Conservation (phyloP, 2,797 vertebrate genomes). For the Mus caroli region DNA sequence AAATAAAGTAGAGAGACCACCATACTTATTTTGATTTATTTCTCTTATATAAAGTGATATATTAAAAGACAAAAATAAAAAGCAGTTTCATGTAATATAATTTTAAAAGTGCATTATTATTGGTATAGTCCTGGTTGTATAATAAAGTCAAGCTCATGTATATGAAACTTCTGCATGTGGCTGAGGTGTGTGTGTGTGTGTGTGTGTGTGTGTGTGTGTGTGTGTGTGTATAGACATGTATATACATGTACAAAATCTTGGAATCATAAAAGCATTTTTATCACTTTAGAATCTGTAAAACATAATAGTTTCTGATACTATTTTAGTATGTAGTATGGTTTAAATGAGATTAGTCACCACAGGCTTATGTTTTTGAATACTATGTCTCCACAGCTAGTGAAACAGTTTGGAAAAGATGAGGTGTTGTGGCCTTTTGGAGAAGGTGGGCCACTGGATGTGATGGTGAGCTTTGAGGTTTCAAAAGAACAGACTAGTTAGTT, state of each 20-base stretch:
- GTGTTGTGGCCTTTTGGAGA: not conserved
- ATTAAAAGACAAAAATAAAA: conserved; percentile 39
- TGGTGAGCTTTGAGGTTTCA: not conserved
- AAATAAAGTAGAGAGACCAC: not conserved
- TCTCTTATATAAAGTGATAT: not conserved
- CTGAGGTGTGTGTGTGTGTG: not conserved
- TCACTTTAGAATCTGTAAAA: not conserved
- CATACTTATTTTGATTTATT: not conserved
- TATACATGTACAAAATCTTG: not conserved
- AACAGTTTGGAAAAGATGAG: not conserved
- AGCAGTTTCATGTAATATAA: not conserved
- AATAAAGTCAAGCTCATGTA: not conserved
- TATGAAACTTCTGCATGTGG: not conserved
- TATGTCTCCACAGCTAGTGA: not conserved
- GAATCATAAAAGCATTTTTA: not conserved
- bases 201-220: too few relatives aligned
- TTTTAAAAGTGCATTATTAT: not conserved
- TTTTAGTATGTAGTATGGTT: not conserved
- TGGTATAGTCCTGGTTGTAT: not conserved
- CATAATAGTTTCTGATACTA: not conserved
- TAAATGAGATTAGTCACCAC: not conserved
- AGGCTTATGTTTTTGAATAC: not conserved
- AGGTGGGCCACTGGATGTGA: not conserved
- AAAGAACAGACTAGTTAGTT: not conserved
- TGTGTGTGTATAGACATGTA: not conserved